phyloP scores from a whole-genome alignment of 1,140 invertebrate species.

The Drosophila pectinifera region DNA sequence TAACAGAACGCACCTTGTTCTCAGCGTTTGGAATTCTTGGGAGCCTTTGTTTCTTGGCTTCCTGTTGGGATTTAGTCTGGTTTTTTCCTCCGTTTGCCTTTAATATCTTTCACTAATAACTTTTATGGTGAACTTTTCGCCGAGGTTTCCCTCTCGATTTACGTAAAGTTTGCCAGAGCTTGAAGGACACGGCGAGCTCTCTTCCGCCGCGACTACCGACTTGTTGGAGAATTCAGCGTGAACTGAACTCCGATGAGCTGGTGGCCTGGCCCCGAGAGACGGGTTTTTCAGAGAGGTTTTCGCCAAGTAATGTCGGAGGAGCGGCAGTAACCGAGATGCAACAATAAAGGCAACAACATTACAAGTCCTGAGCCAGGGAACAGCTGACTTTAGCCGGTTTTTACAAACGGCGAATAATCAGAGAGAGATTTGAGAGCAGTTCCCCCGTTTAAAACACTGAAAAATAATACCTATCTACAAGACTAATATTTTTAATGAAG shows the following conservation, averaged over 20 bases:
- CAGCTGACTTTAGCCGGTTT: slow-evolving; percentile 79
- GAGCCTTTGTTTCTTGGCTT: slow-evolving; percentile 18
- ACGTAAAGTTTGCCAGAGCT: slow-evolving; percentile 32
- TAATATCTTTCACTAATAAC: slow-evolving; percentile 27
- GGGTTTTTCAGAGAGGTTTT: slow-evolving; percentile 36
- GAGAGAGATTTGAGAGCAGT: not conserved
- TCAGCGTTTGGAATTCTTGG: slow-evolving; percentile 3
- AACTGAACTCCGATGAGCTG: slow-evolving; percentile 46
- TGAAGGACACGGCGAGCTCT: slow-evolving; percentile 28
- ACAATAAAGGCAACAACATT: slow-evolving; percentile 27
- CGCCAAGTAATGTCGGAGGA: slow-evolving; percentile 30
- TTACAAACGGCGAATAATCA: slow-evolving; percentile 36
- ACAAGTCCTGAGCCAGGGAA: slow-evolving; percentile 51
- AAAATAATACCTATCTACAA: not conserved
- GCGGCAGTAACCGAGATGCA: slow-evolving; percentile 33
- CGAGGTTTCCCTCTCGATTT: slow-evolving; percentile 25
- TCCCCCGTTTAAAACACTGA: not conserved
- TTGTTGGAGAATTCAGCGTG: slow-evolving; percentile 58
- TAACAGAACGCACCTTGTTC: slow-evolving; percentile 42
- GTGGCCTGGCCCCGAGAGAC: slow-evolving; percentile 32
- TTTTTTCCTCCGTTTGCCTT: slow-evolving; percentile 9
- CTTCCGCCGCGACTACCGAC: slow-evolving; percentile 33
- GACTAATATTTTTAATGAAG: too few species aligned
- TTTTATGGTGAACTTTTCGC: slow-evolving; percentile 5
- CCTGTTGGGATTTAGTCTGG: slow-evolving; percentile 1